Evolutionary conservation across 2,113 vertebrate genomes (phyloP).

Genomic region (Pantherophis guttatus): DNA sequence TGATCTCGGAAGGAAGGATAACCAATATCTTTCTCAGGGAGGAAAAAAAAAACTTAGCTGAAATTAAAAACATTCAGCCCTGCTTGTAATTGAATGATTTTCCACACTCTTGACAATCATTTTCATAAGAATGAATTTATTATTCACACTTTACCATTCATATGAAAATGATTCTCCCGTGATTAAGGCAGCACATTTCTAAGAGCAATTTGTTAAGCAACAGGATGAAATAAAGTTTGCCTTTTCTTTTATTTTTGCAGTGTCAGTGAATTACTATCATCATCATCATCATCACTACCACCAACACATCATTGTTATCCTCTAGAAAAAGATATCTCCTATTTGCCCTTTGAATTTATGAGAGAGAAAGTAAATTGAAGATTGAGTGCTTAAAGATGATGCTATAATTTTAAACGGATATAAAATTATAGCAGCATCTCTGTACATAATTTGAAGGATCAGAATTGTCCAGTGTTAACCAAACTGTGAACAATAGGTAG

Average conservation of each 20-base stretch:
- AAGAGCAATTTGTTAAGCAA: slow-evolving; percentile 1
- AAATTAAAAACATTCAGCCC: slow-evolving; percentile 23
- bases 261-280: not conserved
- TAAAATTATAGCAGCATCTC: not conserved
- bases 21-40: slow-evolving; percentile 34
- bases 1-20: slow-evolving; percentile 47
- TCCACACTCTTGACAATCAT: slow-evolving; percentile 36
- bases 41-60: not conserved
- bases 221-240: not conserved
- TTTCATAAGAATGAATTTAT: slow-evolving; percentile 47
- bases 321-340: not conserved
- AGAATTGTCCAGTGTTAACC: not conserved
- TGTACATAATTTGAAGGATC: not conserved
- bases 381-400: not conserved
- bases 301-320: not conserved
- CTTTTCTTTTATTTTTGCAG: not conserved
- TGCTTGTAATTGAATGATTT: slow-evolving; percentile 49
- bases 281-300: not conserved
- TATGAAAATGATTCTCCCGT: slow-evolving; percentile 52
- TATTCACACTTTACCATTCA: slow-evolving; percentile 40
- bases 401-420: not conserved
- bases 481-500: not conserved
- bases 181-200: slow-evolving; percentile 40
- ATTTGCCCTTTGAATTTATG: not conserved
- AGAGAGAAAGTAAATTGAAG: not conserved